Evolutionary conservation across 2,888 invertebrate genomes (phyloP), one percentile per base, ranked within the genome.

Genomic region (Temnothorax rugatulus): DNA sequence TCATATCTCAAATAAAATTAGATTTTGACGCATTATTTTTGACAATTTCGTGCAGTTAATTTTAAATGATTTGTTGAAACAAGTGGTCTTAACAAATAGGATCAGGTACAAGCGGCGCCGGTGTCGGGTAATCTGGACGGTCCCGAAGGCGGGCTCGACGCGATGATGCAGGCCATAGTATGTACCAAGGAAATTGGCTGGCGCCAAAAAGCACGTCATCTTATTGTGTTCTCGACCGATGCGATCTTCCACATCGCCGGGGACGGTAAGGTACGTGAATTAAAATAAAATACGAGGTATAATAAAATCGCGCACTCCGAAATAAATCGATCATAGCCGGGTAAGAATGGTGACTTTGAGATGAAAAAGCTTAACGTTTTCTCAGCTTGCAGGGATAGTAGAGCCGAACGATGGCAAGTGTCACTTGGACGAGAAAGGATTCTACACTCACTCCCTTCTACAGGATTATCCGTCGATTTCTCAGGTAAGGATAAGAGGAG

Each of bases 111-210:
- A 0, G 88, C 92, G 0, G 95, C 95, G 0, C 88, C 93, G 8
- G 93, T 95, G 41, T 96, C 96, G 1, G 94, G 93, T 1, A 97
- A 96, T 94, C 93, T 97, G 81, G 97, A 97, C 92, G 92, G 94
- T 0, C 97, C 97, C 0, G 98, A 98, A 95, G 98, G 98, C 9
- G 98, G 98, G 0, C 96, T 99, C 71, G 98, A 99, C 93, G 99
- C 98, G 4, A 95, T 99, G 41, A 97, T 98, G 95, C 99, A 98
- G 95, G 97, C 97, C 0, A 97, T 98, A 84, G 97, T 96, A 7
- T 97, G 97, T 91, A 95, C 96, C 87, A 91, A 96, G 18, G 94
- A 96, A 89, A 97, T 98, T 90, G 97, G 97, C 18, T 99, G 99
- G 99, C 95, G 98, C 88, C 94, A 96, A 0, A 96, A 97, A 75